Conservation (phyloP, 2,888 invertebrate genomes). For the Fissipunctia ypsillon region DNA sequence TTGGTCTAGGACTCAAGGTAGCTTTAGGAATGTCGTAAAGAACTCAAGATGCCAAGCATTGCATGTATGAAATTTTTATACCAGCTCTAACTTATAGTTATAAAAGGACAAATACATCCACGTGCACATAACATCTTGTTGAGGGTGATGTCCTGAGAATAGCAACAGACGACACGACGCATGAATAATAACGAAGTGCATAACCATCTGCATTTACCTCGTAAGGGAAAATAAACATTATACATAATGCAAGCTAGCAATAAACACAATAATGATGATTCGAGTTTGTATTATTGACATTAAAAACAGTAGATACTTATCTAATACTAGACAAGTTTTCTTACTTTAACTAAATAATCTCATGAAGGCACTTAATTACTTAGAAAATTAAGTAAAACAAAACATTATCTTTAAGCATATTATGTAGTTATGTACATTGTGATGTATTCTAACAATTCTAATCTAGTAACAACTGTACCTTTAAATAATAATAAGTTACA, state of each 20-base stretch:
- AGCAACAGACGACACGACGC: slow-evolving; percentile 45
- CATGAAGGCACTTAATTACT: slow-evolving; percentile 66
- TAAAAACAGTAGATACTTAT: slow-evolving; percentile 69
- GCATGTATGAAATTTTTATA: background rate
- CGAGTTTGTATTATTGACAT: slow-evolving; percentile 69
- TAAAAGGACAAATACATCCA: slow-evolving; percentile 21
- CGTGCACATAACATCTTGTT: slow-evolving; percentile 34
- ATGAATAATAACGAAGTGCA: slow-evolving; percentile 53
- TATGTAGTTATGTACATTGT: slow-evolving; percentile 52
- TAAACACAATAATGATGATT: slow-evolving; percentile 51
- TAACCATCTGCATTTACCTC: slow-evolving; percentile 52
- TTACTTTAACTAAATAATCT: slow-evolving; percentile 65
- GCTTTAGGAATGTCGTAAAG: background rate
- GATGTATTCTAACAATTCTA: slow-evolving; percentile 28
- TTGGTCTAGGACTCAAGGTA: background rate
- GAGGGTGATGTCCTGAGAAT: slow-evolving; percentile 55
- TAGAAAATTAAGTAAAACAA: slow-evolving; percentile 40
- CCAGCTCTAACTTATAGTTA: slow-evolving; percentile 11
- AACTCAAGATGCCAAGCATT: background rate
- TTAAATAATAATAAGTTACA: slow-evolving; percentile 41
- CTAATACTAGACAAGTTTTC: slow-evolving; percentile 62
- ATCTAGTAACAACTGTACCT: slow-evolving; percentile 38
- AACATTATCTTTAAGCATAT: slow-evolving; percentile 23
- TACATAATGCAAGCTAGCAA: slow-evolving; percentile 42
- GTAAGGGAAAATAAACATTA: slow-evolving; percentile 49